Conservation (phyloP, 2,113 vertebrate genomes). For the Oreocharis arfaki region DNA sequence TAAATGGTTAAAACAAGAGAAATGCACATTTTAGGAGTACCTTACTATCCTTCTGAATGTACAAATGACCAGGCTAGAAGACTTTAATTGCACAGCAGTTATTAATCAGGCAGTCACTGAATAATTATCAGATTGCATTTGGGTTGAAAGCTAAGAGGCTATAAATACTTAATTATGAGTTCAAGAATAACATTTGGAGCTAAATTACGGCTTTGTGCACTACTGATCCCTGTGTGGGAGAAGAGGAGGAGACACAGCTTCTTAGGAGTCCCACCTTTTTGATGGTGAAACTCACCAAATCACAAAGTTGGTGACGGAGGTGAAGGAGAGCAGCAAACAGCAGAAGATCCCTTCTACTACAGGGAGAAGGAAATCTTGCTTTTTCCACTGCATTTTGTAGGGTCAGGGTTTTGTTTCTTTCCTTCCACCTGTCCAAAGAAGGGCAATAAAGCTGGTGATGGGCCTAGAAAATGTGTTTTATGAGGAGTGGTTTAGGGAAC, state of each 20-base stretch:
- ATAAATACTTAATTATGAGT: conserved; percentile 35
- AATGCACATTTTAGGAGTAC: neutral
- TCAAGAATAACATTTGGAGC: neutral
- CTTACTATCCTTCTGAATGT: neutral
- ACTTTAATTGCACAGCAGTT: neutral
- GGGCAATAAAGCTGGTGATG: neutral
- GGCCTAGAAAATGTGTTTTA: neutral
- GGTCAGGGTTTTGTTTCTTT: neutral
- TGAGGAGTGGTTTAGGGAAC: neutral
- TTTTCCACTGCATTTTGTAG: neutral
- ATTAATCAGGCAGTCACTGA: neutral
- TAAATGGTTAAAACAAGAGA: neutral
- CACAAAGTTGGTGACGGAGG: neutral
- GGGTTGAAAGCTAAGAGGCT: conserved; percentile 2
- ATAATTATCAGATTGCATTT: conserved; percentile 7
- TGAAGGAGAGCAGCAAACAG: neutral
- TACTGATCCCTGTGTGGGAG: neutral
- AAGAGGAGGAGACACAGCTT: neutral
- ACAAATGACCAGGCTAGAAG: neutral
- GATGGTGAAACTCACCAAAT: neutral
- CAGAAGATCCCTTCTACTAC: neutral
- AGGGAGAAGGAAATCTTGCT: neutral
- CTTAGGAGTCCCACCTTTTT: neutral
- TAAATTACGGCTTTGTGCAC: neutral
- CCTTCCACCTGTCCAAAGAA: neutral